phyloP scores from a whole-genome alignment of 2,888 invertebrate genomes.

The Synergus itoensis region DNA sequence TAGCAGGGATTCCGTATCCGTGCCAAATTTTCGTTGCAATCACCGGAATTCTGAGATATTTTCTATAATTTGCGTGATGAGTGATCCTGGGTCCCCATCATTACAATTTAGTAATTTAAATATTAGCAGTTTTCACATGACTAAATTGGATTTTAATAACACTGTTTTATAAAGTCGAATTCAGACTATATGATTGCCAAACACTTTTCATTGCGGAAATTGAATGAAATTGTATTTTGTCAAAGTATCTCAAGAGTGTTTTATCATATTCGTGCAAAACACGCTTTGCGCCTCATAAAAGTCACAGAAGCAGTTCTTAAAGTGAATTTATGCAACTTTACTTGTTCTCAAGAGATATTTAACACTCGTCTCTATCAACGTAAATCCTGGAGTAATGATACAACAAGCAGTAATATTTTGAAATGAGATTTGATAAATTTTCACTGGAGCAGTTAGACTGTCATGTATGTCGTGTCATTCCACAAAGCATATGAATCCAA shows the following conservation, averaged over 20 bases:
- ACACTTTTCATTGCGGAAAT: not conserved
- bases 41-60: slow-evolving; percentile 22
- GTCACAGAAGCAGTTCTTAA: slow-evolving; percentile 23
- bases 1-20: slow-evolving; percentile 23
- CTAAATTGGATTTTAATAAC: no score
- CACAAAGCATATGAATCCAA: not conserved
- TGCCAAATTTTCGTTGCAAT: slow-evolving; percentile 28
- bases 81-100: slow-evolving; percentile 3
- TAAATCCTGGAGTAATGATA: slow-evolving; percentile 4
- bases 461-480: not conserved
- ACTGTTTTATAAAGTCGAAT: no score
- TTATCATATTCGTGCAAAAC: slow-evolving; percentile 7
- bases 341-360: not conserved
- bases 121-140: not conserved
- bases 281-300: slow-evolving; percentile 17
- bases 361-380: slow-evolving; percentile 11
- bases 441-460: not conserved
- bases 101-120: not conserved
- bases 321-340: slow-evolving; percentile 19
- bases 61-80: slow-evolving; percentile 34
- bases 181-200: not conserved
- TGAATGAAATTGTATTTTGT: slow-evolving; percentile 5
- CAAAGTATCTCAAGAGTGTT: slow-evolving; percentile 11
- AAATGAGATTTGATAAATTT: not conserved
- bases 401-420: not conserved